A percentile compares a stretch with the other conserved stretches of the same genome.
Evolutionary conservation across 2,888 invertebrate genomes (phyloP).

Genomic region (Nephrotoma appendiculata): DNA sequence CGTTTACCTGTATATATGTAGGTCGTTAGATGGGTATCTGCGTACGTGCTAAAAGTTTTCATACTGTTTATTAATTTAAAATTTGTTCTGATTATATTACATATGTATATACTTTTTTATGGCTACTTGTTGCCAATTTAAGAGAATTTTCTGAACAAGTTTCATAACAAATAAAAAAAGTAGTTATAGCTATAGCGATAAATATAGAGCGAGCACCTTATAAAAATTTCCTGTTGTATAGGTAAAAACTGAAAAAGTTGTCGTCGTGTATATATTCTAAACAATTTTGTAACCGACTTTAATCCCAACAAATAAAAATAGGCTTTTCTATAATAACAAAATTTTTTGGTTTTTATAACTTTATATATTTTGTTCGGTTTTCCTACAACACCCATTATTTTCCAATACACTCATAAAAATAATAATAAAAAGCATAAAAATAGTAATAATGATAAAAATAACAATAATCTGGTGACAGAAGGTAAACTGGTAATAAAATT

Average conservation of each 20-base stretch:
- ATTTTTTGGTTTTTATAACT: not conserved
- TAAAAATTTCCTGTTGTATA: not conserved
- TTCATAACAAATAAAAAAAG: not conserved
- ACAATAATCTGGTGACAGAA: not conserved
- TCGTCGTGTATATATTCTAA: no score
- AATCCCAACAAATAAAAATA: not conserved
- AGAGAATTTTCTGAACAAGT: not conserved
- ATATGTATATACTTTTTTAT: not conserved
- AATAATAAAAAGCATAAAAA: not conserved
- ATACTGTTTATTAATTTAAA: no score
- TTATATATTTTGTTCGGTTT: not conserved
- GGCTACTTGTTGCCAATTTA: not conserved
- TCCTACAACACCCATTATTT: not conserved
- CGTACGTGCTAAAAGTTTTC: no score
- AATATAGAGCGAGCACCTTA: not conserved
- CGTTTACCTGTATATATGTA: not conserved
- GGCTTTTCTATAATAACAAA: not conserved
- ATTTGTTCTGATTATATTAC: no score
- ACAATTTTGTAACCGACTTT: not conserved
- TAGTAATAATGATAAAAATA: not conserved
- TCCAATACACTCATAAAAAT: not conserved
- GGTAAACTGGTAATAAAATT: not conserved
- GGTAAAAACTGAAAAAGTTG: not conserved
- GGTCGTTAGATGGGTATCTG: no score
- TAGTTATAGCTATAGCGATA: not conserved